A percentile compares a stretch with the other conserved stretches of the same genome.
phyloP scores from a whole-genome alignment of 1,140 invertebrate genomes.

The Zaprionus africanus region DNA sequence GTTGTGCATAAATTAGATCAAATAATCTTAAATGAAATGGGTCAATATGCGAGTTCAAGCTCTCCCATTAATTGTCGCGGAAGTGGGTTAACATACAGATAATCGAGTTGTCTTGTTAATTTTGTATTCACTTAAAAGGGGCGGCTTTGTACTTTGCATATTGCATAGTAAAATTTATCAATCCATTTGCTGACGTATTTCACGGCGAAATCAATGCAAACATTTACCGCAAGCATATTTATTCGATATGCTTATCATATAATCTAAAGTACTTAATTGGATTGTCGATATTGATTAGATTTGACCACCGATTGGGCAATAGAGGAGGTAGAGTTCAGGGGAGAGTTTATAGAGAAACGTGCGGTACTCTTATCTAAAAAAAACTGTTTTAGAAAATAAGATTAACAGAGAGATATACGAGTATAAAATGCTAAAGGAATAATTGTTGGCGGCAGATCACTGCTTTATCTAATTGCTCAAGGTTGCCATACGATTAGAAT shows the following conservation, averaged over 20 bases:
- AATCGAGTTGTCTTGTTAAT: neutral
- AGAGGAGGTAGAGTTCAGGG: neutral
- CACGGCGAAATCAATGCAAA: conserved; percentile 42
- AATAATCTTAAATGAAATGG: conserved; percentile 33
- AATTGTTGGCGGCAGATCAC: too few relatives aligned
- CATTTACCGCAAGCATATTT: conserved; percentile 36
- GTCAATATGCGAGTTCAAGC: conserved; percentile 49
- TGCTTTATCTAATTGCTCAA: too few relatives aligned
- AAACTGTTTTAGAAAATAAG: neutral
- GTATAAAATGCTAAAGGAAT: neutral
- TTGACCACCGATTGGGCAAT: conserved; percentile 12
- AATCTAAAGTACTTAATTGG: conserved; percentile 51
- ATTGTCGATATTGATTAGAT: conserved; percentile 44
- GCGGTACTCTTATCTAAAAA: neutral
- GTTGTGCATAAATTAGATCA: conserved; percentile 32
- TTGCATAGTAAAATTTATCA: neutral
- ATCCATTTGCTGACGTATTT: conserved; percentile 33
- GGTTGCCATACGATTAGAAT: too few relatives aligned
- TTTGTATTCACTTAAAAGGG: neutral
- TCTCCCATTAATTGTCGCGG: conserved; percentile 26
- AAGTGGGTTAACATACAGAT: conserved; percentile 21
- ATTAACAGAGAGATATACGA: neutral
- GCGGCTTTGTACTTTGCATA: neutral
- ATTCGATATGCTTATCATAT: conserved; percentile 39
- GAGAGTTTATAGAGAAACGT: neutral